These are phyloP conservation scores for Halisarca cf. caerulea DNA, from an alignment of 37 sponge, comb jelly and placozoan genomes.

Conservation along the genomic window DNA sequence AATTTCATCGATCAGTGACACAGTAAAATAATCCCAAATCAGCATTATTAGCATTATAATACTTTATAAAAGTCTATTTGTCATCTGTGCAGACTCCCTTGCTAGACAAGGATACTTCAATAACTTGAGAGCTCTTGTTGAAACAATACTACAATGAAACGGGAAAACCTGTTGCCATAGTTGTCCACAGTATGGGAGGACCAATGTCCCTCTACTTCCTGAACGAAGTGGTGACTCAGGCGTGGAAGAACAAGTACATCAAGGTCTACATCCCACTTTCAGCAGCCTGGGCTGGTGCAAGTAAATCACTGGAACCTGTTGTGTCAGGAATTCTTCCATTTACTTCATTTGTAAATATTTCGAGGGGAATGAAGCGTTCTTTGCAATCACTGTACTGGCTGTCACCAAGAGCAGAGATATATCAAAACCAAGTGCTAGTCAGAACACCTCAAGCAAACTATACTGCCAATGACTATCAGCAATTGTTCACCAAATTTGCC, in stretches of 20 bases:
- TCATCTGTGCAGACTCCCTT: conserved; percentile 42
- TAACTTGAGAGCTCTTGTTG: conserved; percentile 70
- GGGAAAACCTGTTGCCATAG: conserved; percentile 64
- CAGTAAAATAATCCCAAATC: too few species aligned
- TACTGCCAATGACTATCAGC: conserved; percentile 74
- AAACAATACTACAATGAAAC: conserved; percentile 66
- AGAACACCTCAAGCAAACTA: conserved; percentile 64
- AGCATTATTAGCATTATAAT: too few species aligned
- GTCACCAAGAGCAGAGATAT: conserved; percentile 52
- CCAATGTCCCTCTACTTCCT: conserved; percentile 85
- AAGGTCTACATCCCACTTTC: conserved; percentile 72
- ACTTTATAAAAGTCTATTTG: too few species aligned
- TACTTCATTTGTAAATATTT: conserved; percentile 41
- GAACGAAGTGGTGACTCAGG: conserved; percentile 61
- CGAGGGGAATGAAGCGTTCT: conserved; percentile 49
- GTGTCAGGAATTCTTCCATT: conserved; percentile 72
- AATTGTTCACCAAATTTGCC: conserved; percentile 55
- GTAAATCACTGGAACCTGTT: conserved; percentile 47
- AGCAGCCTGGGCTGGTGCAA: conserved; percentile 89
- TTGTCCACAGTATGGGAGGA: conserved; percentile 92
- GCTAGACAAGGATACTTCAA: conserved; percentile 42
- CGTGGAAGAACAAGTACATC: conserved; percentile 92
- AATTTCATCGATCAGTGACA: too few species aligned
- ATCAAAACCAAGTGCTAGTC: conserved; percentile 35
- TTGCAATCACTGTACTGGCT: too few species aligned